Evolutionary conservation across 2,797 vertebrate species (phyloP), one percentile per base, ranked within the genome.

Genomic region (Spinus pinus): DNA sequence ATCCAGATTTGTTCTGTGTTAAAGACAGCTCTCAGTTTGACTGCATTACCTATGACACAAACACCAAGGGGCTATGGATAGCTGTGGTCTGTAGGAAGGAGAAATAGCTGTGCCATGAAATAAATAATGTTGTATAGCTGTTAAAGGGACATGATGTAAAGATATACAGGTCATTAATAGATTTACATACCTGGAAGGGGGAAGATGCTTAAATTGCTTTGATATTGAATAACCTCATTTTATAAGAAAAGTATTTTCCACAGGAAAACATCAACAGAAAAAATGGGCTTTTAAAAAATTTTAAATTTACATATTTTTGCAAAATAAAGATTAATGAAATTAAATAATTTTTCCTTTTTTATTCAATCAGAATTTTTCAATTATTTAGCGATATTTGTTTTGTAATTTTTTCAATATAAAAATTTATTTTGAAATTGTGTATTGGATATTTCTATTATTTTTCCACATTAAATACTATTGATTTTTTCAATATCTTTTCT

Each of bases 201-300:
- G 4, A 67, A 86, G 28, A 50, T 56, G 31, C 8, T 71, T 82
- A 57, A 66, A 77, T 33, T 41, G 11, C 21, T 77, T 74, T 78
- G 35, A 35, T 64, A 80, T 12, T 61, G 31, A 85, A 77, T 60
- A 80, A 66, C 2, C 1, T 47, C 9, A 3, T 51, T 17, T 42
- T 53, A 58, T 28, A 64, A 18, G 2, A 72, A 12, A 57, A 69
- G 5, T 0, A 62, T 69, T 73, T 54, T 65, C 30, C 67, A 58
- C 4, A 44, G 23, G 18, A 65, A 84, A 86, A 61, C 0, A 60
- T 37, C 27, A 37, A 8, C 7, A 84, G n/a, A 81, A 71, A 54
- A 53, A 33, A 1, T 7, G 4, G 5, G 8, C 1, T 1, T 44
- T 67, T 15, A 2, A 58, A 3, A 0, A 82, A 14, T 3, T 78